Base-by-base conservation (phyloP, 2,888 invertebrate genomes). In the Eurois occulta region DNA sequence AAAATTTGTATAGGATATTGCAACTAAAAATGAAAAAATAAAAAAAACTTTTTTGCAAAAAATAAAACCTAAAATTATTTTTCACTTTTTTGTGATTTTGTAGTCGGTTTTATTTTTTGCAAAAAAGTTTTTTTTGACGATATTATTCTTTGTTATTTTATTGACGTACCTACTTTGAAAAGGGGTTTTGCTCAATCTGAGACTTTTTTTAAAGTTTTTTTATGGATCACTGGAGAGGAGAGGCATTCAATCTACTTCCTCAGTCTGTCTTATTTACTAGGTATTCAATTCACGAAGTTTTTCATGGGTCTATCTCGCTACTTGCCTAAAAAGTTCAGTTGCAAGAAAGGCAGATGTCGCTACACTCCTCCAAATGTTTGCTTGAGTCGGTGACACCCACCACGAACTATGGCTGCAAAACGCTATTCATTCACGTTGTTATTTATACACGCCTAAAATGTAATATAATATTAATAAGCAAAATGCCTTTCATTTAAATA, bases 341-440 rank as follows among this genome's bases (percentile, higher is more conserved):
- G 24, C 13, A 13, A 24, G 64, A 38, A 38, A 64, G 62, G 38
- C 38, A 64, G 64, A 64, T 64, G 64, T 64, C 64, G 64, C 64
- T 64, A 64, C 24, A 38, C 13, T 10, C 13, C 24, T 38, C 21
- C 64, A 38, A 38, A 60, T 32, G 52, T 52, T 52, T 52, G 11
- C 24, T 24, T 24, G 11, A 24, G 11, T 0, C 24, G 24, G 24
- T 24, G 52, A 11, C 11, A n/a, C 10, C 52, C 3, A 48, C 35
- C 0, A 52, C 52, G 24, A 52, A 10, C 60, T 58, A 21, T 32
- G 21, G 32, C 18, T 18, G 18, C 32, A 10, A 32, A 32, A 60
- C 60, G 4, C 0, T 32, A 32, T 18, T 18, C 32, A 32, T 58
- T 58, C 10, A 38, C n/a, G n/a, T n/a, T n/a, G n/a, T n/a, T n/a